Conservation (phyloP, 1,140 invertebrate species). For the Papilio polytes region DNA sequence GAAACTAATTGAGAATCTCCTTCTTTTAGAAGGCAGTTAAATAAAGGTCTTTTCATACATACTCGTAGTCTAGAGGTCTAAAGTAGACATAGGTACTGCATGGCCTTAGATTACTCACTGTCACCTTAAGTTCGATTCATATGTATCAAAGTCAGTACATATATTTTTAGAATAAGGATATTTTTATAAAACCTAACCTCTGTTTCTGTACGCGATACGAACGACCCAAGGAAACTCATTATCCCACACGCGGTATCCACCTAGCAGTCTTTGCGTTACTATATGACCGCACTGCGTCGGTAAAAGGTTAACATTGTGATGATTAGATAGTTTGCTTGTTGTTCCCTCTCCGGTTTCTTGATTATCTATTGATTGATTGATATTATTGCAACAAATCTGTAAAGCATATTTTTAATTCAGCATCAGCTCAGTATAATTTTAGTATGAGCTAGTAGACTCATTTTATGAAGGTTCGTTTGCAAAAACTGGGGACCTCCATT, state of each 20-base stretch:
- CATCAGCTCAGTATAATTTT: too few species aligned
- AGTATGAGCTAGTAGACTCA: too few species aligned
- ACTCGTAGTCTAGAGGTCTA: too few species aligned
- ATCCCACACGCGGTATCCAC: constrained; percentile 38
- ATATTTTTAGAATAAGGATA: not conserved
- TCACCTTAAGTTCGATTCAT: not conserved
- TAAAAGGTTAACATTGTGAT: not conserved
- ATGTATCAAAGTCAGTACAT: constrained; percentile 10
- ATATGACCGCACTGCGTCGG: constrained; percentile 42
- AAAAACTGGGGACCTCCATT: too few species aligned
- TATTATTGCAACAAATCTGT: not conserved
- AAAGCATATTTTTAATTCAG: not conserved
- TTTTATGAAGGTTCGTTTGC: too few species aligned
- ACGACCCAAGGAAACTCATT: constrained; percentile 53
- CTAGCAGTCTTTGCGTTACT: constrained; percentile 40
- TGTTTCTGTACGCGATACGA: constrained; percentile 45
- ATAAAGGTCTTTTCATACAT: too few species aligned
- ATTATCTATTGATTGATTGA: too few species aligned
- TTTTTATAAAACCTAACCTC: not conserved
- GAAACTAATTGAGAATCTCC: not conserved
- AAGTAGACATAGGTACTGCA: not conserved
- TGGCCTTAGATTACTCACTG: not conserved
- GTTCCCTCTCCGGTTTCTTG: not conserved
- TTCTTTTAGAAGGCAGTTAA: too few species aligned
- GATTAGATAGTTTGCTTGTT: not conserved